These are phyloP conservation scores for Myripristis murdjan DNA, from an alignment of 2,797 vertebrate species.

Conservation along the genomic window DNA sequence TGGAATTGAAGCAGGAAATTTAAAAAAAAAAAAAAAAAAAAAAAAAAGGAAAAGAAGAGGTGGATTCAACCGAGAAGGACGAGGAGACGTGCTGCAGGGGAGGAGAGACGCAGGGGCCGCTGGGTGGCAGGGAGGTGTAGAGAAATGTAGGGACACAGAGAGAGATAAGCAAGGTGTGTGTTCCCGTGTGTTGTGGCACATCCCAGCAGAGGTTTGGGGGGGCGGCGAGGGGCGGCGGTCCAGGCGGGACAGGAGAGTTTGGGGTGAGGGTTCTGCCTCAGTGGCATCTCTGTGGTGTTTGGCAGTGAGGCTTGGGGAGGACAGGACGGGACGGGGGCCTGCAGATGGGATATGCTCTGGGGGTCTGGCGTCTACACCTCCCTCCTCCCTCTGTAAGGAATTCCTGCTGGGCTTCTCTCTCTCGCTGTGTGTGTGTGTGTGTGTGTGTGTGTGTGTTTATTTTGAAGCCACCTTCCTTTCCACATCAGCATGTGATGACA, in stretches of 20 bases:
- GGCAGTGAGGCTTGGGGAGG: slow-evolving; percentile 75
- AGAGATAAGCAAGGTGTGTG: slow-evolving; percentile 46
- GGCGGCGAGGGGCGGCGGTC: slow-evolving; percentile 51
- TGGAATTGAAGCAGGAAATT: slow-evolving; percentile 40
- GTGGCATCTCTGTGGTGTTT: slow-evolving; percentile 78
- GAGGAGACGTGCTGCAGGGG: slow-evolving; percentile 19
- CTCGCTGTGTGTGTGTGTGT: no score
- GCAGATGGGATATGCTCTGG: no score
- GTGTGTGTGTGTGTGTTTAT: slow-evolving; percentile 71
- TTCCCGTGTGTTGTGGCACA: slow-evolving; percentile 9
- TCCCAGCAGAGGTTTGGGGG: slow-evolving; percentile 25
- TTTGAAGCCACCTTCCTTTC: slow-evolving; percentile 63
- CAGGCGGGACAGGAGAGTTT: slow-evolving; percentile 23
- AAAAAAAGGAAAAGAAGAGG: slow-evolving; percentile 23
- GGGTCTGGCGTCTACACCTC: slow-evolving; percentile 42
- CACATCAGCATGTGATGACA: slow-evolving; percentile 65
- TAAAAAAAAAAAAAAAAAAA: slow-evolving; percentile 4
- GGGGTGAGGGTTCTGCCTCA: slow-evolving; percentile 73
- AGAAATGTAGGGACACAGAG: slow-evolving; percentile 28
- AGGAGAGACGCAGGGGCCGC: slow-evolving; percentile 37
- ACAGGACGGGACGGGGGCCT: slow-evolving; percentile 20
- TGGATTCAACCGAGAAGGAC: slow-evolving; percentile 27
- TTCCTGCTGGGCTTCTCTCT: slow-evolving; percentile 57
- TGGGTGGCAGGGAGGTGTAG: slow-evolving; percentile 33
- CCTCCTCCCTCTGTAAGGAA: slow-evolving; percentile 63